Evolutionary conservation across 2,113 vertebrate genomes (phyloP), one percentile per base, ranked within the genome.

Genomic region (Plotosus lineatus): DNA sequence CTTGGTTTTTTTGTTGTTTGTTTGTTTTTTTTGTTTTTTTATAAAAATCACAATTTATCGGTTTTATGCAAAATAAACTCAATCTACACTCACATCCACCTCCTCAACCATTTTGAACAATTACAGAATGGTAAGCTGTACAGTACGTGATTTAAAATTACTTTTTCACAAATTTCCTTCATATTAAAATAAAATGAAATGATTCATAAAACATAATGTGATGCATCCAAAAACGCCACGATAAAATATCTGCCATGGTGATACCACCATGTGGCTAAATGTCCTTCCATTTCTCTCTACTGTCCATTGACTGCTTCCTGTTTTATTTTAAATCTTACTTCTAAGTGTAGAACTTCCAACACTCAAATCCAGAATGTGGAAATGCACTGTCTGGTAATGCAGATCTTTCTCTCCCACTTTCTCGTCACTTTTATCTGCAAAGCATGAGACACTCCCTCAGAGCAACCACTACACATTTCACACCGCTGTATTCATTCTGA

Each of bases 391-490:
- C 6, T 48, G 11, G 21, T 48, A 78, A 65, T 78, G 21, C 33
- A 14, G 60, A 46, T 11, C 26, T 69, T 36, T 53, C 63, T 79
- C 77, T 53, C 7, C 38, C 50, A 68, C 33, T 78, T 78, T 48
- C 48, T 21, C 4, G 53, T 9, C 19, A 69, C 65, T 31, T 68
- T 58, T 79, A 79, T 71, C 66, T 55, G 78, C 68, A 42, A 38
- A 58, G 51, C 11, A 12, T 19, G 26, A 55, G 63, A 71, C 51
- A 58, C 66, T 58, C 38, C 28, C 51, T 3, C 50, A 46, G 38
- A 31, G 38, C 66, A n/a, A 3, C 6, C 23, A 31, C 77, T 28
- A 55, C 50, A 78, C 63, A 31, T 42, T n/a, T 50, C 77, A 56
- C 40, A 46, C n/a, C 3, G 66, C 38, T 0, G 44, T 46, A 46